Evolutionary conservation across 2,797 vertebrate species (phyloP).

Genomic region (Coreius guichenoti): DNA sequence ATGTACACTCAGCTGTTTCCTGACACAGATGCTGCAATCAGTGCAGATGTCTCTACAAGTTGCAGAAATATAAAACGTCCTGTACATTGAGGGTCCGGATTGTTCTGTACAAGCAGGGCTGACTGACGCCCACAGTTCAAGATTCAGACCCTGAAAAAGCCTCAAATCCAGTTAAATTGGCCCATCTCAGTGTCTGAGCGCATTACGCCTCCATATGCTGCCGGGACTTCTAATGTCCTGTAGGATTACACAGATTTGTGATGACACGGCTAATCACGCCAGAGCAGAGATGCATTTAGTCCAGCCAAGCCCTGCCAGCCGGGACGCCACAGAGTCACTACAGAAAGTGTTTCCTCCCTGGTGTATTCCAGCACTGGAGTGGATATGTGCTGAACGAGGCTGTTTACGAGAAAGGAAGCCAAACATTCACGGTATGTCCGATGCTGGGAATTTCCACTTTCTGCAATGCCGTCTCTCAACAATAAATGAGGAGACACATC

Average conservation of each 20-base stretch:
- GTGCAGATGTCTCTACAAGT: constrained; percentile 16
- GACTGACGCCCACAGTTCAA: constrained; percentile 1
- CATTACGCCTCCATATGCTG: constrained; percentile 36
- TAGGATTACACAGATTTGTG: constrained; percentile 45
- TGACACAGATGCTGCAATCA: constrained; percentile 10
- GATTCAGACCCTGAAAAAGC: constrained; percentile 13
- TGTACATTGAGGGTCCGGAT: background rate
- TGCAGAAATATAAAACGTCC: constrained; percentile 16
- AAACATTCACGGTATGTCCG: background rate
- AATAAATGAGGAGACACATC: constrained; percentile 51
- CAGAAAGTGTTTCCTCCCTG: constrained; percentile 20
- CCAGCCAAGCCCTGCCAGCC: background rate
- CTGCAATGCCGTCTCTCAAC: constrained; percentile 40
- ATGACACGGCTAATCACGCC: constrained; percentile 48
- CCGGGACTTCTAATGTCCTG: constrained; percentile 25
- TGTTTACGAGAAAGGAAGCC: constrained; percentile 25
- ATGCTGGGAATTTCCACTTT: constrained; percentile 32
- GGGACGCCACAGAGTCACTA: constrained; percentile 2
- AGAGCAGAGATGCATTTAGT: constrained; percentile 15
- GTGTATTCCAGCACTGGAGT: background rate
- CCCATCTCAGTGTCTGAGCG: constrained; percentile 39
- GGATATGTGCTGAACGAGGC: background rate
- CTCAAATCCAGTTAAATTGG: constrained; percentile 38
- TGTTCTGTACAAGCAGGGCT: background rate
- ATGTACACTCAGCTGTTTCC: constrained; percentile 37